A percentile compares a stretch with the other conserved stretches of the same genome.
phyloP scores from a whole-genome alignment of 1,140 invertebrate genomes.

The Cydia strobilella region DNA sequence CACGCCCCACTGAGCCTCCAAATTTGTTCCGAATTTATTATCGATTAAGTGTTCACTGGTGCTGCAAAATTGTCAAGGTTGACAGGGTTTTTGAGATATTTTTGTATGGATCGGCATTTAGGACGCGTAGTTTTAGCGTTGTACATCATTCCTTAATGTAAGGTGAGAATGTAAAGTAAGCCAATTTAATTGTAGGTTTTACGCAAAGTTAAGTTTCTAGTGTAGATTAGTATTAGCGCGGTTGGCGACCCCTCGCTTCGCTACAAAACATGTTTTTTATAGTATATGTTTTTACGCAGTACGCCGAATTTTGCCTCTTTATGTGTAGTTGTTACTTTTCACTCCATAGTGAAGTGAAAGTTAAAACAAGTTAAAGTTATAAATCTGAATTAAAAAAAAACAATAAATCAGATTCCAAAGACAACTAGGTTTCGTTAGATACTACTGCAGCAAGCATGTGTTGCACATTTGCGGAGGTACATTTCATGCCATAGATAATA shows the following conservation, averaged over 20 bases:
- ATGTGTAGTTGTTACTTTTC: too few species aligned
- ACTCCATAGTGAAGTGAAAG: too few species aligned
- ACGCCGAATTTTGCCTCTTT: too few species aligned
- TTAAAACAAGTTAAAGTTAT: too few species aligned
- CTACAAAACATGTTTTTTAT: too few species aligned
- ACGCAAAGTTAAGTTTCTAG: slow-evolving; percentile 48
- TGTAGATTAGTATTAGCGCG: slow-evolving; percentile 31
- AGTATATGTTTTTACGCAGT: too few species aligned
- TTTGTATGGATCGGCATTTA: slow-evolving; percentile 56
- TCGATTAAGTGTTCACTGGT: slow-evolving; percentile 65
- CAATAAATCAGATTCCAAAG: too few species aligned
- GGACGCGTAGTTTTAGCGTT: slow-evolving; percentile 48
- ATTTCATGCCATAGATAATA: too few species aligned
- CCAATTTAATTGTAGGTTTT: slow-evolving; percentile 47
- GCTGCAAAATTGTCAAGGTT: slow-evolving; percentile 59
- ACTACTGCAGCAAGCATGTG: too few species aligned
- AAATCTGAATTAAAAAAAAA: too few species aligned
- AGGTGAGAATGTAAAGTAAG: slow-evolving; percentile 58
- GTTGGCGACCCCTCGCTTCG: slow-evolving; percentile 25
- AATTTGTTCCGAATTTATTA: slow-evolving; percentile 40
- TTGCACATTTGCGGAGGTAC: too few species aligned
- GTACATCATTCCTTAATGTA: slow-evolving; percentile 61
- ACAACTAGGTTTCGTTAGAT: too few species aligned
- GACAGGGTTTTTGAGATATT: slow-evolving; percentile 65
- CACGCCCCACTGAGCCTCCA: background rate